These are phyloP conservation scores for Hypsopygia costalis DNA, from an alignment of 2,888 invertebrate species.

Conservation along the genomic window DNA sequence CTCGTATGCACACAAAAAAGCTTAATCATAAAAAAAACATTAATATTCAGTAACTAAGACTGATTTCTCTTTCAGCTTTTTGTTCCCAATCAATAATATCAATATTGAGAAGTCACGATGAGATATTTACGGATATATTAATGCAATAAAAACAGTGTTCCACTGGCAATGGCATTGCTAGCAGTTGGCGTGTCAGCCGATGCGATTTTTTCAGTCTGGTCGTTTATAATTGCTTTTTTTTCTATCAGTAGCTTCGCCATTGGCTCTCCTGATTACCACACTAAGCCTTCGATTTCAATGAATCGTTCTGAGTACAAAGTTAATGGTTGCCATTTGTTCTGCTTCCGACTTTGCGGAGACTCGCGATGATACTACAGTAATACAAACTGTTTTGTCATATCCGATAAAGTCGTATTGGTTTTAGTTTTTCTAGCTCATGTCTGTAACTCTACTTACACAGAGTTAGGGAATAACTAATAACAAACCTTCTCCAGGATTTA, in stretches of 20 bases:
- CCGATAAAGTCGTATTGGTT: too few species aligned
- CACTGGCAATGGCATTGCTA: constrained; percentile 41
- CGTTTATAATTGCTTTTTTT: constrained; percentile 36
- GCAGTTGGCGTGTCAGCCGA: constrained; percentile 32
- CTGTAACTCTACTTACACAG: too few species aligned
- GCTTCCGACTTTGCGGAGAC: constrained; percentile 24
- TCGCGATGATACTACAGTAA: constrained; percentile 1
- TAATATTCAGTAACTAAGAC: too few species aligned
- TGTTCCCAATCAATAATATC: too few species aligned
- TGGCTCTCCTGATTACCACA: constrained; percentile 37
- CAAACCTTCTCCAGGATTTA: too few species aligned
- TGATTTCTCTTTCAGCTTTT: too few species aligned
- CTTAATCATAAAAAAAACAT: too few species aligned
- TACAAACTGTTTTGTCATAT: constrained; percentile 1
- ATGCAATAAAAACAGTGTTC: constrained; percentile 6
- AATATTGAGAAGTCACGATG: too few species aligned
- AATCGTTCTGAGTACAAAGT: constrained; percentile 12
- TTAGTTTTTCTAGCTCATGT: too few species aligned
- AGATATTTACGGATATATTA: too few species aligned
- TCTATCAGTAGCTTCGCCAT: constrained; percentile 22
- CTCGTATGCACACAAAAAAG: too few species aligned
- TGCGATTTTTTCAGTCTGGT: constrained; percentile 21
- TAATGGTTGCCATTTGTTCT: constrained; percentile 23
- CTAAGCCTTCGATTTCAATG: constrained; percentile 21
- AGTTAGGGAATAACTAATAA: too few species aligned